These are phyloP conservation scores for Nebria ingens DNA, from an alignment of 1,140 invertebrate species.

Conservation along the genomic window DNA sequence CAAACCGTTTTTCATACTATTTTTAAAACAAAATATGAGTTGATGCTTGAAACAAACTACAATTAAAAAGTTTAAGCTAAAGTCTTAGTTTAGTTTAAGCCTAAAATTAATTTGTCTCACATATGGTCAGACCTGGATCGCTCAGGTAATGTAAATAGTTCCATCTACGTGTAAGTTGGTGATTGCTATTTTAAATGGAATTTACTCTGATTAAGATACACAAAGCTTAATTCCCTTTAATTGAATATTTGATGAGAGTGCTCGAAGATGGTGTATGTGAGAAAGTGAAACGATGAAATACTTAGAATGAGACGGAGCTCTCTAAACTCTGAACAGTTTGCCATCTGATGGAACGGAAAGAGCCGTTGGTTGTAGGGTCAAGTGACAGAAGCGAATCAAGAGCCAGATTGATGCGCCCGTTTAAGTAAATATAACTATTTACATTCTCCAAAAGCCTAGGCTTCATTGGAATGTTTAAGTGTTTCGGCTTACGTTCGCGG, in stretches of 20 bases:
- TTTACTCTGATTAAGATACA: neutral
- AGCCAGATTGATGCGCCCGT: slow-evolving; percentile 1
- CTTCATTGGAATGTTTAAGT: slow-evolving; percentile 1
- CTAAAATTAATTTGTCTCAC: too few relatives aligned
- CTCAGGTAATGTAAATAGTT: too few relatives aligned
- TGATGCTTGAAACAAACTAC: too few relatives aligned
- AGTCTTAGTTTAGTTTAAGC: too few relatives aligned
- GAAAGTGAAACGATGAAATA: neutral
- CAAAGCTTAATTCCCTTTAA: slow-evolving; percentile 8
- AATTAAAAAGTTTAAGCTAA: too few relatives aligned
- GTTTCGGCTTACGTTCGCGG: neutral
- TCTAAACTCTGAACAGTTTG: too few relatives aligned
- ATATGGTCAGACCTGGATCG: too few relatives aligned
- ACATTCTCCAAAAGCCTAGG: slow-evolving; percentile 1
- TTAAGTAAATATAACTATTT: slow-evolving; percentile 2
- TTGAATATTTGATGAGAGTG: slow-evolving; percentile 7
- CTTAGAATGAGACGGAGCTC: neutral
- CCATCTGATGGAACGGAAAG: neutral
- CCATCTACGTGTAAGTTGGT: too few relatives aligned
- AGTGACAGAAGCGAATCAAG: slow-evolving; percentile 7
- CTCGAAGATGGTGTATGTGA: neutral
- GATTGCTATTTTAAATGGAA: slow-evolving; percentile 1
- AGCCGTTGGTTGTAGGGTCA: neutral
- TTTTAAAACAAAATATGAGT: too few relatives aligned
- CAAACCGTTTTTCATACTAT: too few relatives aligned